Conservation (phyloP, 2,888 invertebrate species). For the Caenorhabditis sp. region DNA sequence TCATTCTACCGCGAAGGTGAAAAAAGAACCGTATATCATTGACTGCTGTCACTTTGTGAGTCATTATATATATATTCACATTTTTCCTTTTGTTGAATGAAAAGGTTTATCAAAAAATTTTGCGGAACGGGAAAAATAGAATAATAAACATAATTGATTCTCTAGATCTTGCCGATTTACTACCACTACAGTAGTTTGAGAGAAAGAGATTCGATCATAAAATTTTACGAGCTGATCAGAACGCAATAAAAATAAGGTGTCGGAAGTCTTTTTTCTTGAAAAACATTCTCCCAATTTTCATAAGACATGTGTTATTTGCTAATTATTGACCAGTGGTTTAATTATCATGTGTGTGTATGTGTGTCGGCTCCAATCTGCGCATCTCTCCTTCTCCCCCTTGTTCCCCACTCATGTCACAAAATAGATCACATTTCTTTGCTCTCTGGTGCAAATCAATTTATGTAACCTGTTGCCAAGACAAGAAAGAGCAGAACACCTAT, state of each 20-base stretch:
- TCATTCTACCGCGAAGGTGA: slow-evolving; percentile 4
- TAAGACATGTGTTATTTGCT: background rate
- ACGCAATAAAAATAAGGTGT: slow-evolving; percentile 19
- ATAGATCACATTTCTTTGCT: background rate
- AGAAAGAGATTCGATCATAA: background rate
- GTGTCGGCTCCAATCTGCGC: slow-evolving; percentile 2
- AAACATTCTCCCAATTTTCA: background rate
- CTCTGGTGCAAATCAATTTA: background rate
- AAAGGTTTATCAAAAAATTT: too few relatives aligned
- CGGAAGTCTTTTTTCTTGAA: slow-evolving; percentile 1
- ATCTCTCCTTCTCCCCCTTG: background rate
- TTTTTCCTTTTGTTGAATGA: background rate
- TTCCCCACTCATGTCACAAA: background rate
- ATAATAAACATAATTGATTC: background rate
- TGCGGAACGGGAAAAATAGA: background rate
- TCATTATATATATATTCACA: background rate
- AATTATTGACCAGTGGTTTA: background rate
- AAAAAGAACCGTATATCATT: slow-evolving; percentile 7
- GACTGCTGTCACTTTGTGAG: background rate
- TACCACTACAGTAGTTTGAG: background rate
- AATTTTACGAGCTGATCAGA: slow-evolving; percentile 37
- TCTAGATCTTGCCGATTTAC: background rate
- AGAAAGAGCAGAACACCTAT: slow-evolving; percentile 1
- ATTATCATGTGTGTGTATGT: background rate
- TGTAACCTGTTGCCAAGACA: background rate